These are phyloP conservation scores for silkworm (Bombyx mori) DNA, from an alignment of 1,140 invertebrate genomes.

Conservation along the genomic window ASM3026992v2 NC_085111.1:4470001-4470500, in stretches of 20 bases:
- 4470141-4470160: too few species aligned
- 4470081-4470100: too few species aligned
- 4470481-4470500: too few species aligned
- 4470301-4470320: conserved; percentile 19
- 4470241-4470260: conserved; percentile 38
- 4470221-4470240: conserved; percentile 28
- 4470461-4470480: too few species aligned
- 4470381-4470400: neutral
- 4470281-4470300: conserved; percentile 15
- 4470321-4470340: conserved; percentile 7
- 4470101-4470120: too few species aligned
- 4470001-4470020: too few species aligned
- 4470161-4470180: conserved; percentile 24
- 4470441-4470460: too few species aligned
- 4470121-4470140: too few species aligned
- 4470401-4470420: neutral
- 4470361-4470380: neutral
- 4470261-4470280: conserved; percentile 17
- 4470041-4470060: too few species aligned
- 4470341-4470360: conserved; percentile 6
- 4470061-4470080: too few species aligned
- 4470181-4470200: conserved; percentile 24
- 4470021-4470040: too few species aligned
- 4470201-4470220: conserved; percentile 20
- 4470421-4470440: too few species aligned